Evolutionary conservation across 1,140 invertebrate species (phyloP).

Genomic region (Planococcus citri): DNA sequence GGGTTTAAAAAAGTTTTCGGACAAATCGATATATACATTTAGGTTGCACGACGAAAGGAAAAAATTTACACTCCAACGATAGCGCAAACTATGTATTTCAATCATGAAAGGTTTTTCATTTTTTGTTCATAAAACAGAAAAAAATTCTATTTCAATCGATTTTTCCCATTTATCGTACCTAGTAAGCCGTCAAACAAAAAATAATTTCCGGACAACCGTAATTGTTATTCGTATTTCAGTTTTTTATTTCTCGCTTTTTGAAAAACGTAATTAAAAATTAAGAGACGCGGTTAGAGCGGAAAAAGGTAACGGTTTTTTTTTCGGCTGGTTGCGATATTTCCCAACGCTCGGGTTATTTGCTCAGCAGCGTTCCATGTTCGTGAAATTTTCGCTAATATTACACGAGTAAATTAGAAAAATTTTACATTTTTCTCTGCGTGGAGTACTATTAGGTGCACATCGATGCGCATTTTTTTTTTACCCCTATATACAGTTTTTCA

Average conservation of each 20-base stretch:
- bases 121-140: not conserved
- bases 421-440: not conserved
- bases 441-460: too few species aligned
- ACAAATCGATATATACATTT: too few species aligned
- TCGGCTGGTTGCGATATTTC: not conserved
- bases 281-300: not conserved
- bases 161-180: not conserved
- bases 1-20: too few species aligned
- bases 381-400: not conserved
- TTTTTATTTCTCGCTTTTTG: not conserved
- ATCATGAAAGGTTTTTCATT: too few species aligned
- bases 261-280: constrained; percentile 8
- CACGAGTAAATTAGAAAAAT: not conserved
- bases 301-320: not conserved
- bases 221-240: constrained; percentile 3
- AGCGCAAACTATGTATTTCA: too few species aligned
- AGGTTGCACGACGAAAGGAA: too few species aligned
- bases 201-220: constrained; percentile 6
- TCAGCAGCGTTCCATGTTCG: not conserved
- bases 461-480: too few species aligned
- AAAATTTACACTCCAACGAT: too few species aligned
- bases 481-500: too few species aligned
- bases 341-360: not conserved
- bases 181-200: not conserved
- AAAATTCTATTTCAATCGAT: constrained; percentile 5